phyloP scores from a whole-genome alignment of 2,797 vertebrate genomes.

The Pipistrellus nathusii region DNA sequence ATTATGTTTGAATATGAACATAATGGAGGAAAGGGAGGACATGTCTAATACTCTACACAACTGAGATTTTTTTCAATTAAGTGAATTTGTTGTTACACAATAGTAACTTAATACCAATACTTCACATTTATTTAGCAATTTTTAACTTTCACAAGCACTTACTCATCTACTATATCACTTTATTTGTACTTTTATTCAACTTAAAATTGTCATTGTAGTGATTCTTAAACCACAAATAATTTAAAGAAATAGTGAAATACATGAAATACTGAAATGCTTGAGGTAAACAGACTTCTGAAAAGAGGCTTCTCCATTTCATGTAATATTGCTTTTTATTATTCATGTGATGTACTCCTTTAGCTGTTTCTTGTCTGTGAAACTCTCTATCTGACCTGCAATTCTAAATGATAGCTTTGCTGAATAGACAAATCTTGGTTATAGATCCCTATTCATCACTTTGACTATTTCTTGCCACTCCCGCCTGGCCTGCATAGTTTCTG shows the following conservation, averaged over 20 bases:
- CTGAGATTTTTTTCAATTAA: not conserved
- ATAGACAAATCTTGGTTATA: too few species aligned
- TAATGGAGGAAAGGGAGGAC: too few species aligned
- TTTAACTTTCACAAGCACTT: slow-evolving; percentile 36
- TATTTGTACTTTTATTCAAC: slow-evolving; percentile 33
- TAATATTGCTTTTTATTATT: too few species aligned
- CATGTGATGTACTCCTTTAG: too few species aligned
- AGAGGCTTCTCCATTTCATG: too few species aligned
- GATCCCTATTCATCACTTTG: too few species aligned
- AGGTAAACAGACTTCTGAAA: slow-evolving; percentile 2
- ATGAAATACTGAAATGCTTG: not conserved
- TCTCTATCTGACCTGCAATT: too few species aligned
- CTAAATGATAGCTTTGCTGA: too few species aligned
- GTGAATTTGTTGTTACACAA: slow-evolving; percentile 18
- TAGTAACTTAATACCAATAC: not conserved
- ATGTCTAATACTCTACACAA: too few species aligned
- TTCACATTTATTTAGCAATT: not conserved
- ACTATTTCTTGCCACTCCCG: too few species aligned
- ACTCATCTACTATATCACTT: slow-evolving; percentile 6
- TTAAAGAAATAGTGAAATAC: slow-evolving; percentile 30
- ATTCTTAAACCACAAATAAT: slow-evolving; percentile 30
- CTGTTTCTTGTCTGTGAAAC: too few species aligned
- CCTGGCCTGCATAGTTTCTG: too few species aligned
- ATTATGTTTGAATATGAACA: slow-evolving; percentile 21
- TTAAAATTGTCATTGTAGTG: slow-evolving; percentile 19